phyloP scores from a whole-genome alignment of 2,113 vertebrate genomes.

The Brienomyrus longianalis region DNA sequence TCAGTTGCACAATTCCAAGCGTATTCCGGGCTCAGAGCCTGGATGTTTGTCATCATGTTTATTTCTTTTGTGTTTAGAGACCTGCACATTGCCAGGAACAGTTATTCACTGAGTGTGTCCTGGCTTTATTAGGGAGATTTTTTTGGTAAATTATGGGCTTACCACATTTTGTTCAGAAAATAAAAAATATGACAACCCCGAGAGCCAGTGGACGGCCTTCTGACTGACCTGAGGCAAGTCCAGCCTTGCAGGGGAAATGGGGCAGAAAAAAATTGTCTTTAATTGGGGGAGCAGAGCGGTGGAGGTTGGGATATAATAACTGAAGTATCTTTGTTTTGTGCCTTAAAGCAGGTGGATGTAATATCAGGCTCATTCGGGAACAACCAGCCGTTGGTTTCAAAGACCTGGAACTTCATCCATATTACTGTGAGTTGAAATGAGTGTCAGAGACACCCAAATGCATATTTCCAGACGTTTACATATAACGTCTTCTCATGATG shows the following conservation, averaged over 20 bases:
- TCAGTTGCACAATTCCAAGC: slow-evolving; percentile 19
- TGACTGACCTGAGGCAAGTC: not conserved
- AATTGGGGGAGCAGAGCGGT: not conserved
- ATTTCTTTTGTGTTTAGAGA: slow-evolving; percentile 38
- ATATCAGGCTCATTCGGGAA: slow-evolving; percentile 41
- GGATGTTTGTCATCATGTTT: slow-evolving; percentile 46
- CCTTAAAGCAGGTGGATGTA: slow-evolving; percentile 54
- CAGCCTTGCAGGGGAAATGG: not conserved
- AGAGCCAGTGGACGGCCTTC: not conserved
- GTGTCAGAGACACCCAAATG: not conserved
- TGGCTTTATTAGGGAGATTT: slow-evolving; percentile 7
- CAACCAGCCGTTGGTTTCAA: slow-evolving; percentile 34
- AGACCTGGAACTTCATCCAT: slow-evolving; percentile 58
- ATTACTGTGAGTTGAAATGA: slow-evolving; percentile 52
- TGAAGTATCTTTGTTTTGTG: slow-evolving; percentile 10
- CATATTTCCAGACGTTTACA: not conserved
- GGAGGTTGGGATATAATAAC: not conserved
- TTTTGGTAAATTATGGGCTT: not conserved
- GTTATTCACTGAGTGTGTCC: slow-evolving; percentile 16
- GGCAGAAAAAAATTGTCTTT: not conserved
- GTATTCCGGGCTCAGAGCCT: slow-evolving; percentile 32
- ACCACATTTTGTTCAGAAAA: not conserved
- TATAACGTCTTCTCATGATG: not conserved
- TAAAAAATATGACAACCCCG: not conserved
- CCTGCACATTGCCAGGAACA: slow-evolving; percentile 12